Evolutionary conservation across 2,888 invertebrate species (phyloP).

Genomic region (Megaustenia siamemsis): DNA sequence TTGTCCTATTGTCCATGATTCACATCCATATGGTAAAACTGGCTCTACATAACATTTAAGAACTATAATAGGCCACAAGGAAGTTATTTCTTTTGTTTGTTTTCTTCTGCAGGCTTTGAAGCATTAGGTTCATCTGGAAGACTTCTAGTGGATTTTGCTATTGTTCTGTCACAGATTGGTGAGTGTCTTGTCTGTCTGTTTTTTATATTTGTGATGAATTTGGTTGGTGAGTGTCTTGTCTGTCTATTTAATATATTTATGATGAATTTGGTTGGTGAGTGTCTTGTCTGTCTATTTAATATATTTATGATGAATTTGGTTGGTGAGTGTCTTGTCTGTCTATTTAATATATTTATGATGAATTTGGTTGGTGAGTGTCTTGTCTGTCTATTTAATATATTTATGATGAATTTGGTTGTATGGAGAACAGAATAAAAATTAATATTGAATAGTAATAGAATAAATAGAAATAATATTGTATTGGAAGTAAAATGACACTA

Average conservation of each 20-base stretch:
- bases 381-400: too few relatives aligned
- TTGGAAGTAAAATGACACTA: too few relatives aligned
- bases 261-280: constrained; percentile 79
- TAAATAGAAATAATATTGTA: too few relatives aligned
- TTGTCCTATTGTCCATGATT: too few relatives aligned
- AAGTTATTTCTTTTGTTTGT: not conserved
- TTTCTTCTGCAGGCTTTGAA: constrained; percentile 72
- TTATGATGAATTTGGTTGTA: too few relatives aligned
- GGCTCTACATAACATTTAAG: too few relatives aligned
- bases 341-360: too few relatives aligned
- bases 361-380: too few relatives aligned
- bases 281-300: not conserved
- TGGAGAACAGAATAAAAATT: too few relatives aligned
- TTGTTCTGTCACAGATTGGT: constrained; percentile 80
- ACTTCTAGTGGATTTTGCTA: constrained; percentile 78
- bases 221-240: constrained; percentile 75
- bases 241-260: constrained; percentile 67
- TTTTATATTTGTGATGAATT: constrained; percentile 79
- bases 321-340: constrained; percentile 67
- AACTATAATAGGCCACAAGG: too few relatives aligned
- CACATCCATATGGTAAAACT: too few relatives aligned
- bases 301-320: constrained; percentile 80
- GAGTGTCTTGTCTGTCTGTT: constrained; percentile 39
- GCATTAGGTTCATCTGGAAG: constrained; percentile 79
- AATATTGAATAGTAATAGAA: too few relatives aligned